A percentile compares a stretch with the other conserved stretches of the same genome.
phyloP scores from a whole-genome alignment of 2,797 vertebrate species.

The Phrynocephalus guinanensis region DNA sequence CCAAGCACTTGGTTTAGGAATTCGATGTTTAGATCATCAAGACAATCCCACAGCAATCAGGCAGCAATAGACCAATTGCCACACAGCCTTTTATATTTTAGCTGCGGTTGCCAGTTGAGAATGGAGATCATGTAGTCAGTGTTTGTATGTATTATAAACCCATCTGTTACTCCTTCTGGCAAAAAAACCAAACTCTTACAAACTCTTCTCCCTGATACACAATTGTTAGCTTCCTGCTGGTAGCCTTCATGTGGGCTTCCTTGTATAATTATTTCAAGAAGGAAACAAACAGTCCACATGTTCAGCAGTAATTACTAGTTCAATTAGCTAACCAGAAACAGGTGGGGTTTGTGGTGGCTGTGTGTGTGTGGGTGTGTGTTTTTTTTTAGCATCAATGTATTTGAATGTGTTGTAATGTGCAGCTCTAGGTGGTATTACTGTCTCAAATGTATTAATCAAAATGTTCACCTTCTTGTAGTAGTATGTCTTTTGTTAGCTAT shows the following conservation, averaged over 20 bases:
- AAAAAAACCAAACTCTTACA: constrained; percentile 49
- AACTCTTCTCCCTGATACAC: constrained; percentile 62
- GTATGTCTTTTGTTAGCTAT: neutral
- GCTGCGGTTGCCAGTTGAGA: constrained; percentile 48
- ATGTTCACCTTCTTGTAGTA: constrained; percentile 15
- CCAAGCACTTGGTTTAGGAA: neutral
- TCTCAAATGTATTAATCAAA: neutral
- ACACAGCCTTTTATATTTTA: constrained; percentile 48
- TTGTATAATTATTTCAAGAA: constrained; percentile 73
- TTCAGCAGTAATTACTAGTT: constrained; percentile 75
- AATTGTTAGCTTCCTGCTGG: constrained; percentile 72
- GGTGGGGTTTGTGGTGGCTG: constrained; percentile 35
- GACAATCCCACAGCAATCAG: constrained; percentile 27
- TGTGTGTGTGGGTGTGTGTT: neutral
- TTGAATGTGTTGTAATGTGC: constrained; percentile 34
- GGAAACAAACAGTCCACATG: constrained; percentile 69
- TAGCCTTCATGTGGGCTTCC: constrained; percentile 60
- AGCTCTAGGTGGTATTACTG: constrained; percentile 33
- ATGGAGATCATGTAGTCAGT: constrained; percentile 57
- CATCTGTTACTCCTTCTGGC: constrained; percentile 76
- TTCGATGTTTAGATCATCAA: constrained; percentile 17
- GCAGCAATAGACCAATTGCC: constrained; percentile 36
- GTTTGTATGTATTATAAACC: constrained; percentile 64
- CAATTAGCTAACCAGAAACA: constrained; percentile 70
- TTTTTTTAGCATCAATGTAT: constrained; percentile 43